These are phyloP conservation scores for Bombus turneri DNA, from an alignment of 1,140 invertebrate species.

Conservation along the genomic window DNA sequence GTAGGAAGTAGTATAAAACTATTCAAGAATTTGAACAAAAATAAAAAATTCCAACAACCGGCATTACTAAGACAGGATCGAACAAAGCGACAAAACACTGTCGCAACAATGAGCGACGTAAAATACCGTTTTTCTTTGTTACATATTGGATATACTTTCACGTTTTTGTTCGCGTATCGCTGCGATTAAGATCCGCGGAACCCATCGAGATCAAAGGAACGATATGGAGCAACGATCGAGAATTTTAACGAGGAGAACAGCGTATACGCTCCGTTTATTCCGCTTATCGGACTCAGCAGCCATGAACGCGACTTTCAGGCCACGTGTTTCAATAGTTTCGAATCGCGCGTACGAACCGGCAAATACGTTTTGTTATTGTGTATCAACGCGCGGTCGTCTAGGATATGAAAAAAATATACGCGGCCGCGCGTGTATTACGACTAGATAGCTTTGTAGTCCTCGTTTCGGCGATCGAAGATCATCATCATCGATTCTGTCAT, in stretches of 20 bases:
- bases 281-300: neutral
- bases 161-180: slow-evolving; percentile 23
- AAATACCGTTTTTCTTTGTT: slow-evolving; percentile 33
- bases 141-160: slow-evolving; percentile 11
- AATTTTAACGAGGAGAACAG: slow-evolving; percentile 25
- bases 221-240: slow-evolving; percentile 31
- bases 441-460: slow-evolving; percentile 21
- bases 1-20: too few relatives aligned
- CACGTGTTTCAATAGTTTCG: neutral
- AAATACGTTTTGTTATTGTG: slow-evolving; percentile 9
- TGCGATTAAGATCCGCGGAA: slow-evolving; percentile 38
- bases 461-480: slow-evolving; percentile 20
- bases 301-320: slow-evolving; percentile 25
- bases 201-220: slow-evolving; percentile 55
- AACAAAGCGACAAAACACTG: neutral
- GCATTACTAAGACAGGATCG: neutral
- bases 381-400: slow-evolving; percentile 26
- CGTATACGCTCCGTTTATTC: neutral
- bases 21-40: neutral
- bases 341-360: slow-evolving; percentile 14
- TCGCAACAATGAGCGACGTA: slow-evolving; percentile 5
- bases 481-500: neutral
- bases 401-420: slow-evolving; percentile 66
- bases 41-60: neutral
- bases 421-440: slow-evolving; percentile 46